These are phyloP conservation scores for Hydropsyche tenuis DNA, from an alignment of 1,140 invertebrate genomes.

Conservation along the genomic window DNA sequence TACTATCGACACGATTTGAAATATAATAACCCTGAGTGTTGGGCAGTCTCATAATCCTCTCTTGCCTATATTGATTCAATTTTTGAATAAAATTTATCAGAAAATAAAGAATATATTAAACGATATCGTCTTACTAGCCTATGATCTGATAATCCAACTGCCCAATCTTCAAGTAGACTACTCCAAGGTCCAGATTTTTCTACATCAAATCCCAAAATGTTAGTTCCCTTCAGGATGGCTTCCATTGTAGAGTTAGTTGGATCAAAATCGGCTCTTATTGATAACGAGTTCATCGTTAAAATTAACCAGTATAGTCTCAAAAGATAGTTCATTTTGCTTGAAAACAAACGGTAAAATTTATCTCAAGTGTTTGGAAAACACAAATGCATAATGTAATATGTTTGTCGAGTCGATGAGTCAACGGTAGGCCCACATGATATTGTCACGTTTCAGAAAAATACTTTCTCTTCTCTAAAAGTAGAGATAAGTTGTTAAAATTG, in stretches of 20 bases:
- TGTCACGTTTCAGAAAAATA: constrained; percentile 32
- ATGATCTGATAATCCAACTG: constrained; percentile 49
- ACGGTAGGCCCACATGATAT: constrained; percentile 19
- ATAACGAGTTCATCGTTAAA: neutral
- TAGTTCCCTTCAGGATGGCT: neutral
- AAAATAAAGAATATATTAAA: constrained; percentile 12
- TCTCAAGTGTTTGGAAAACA: neutral
- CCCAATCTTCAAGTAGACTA: constrained; percentile 58
- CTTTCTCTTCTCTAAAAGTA: constrained; percentile 25
- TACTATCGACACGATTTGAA: constrained; percentile 55
- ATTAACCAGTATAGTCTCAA: neutral
- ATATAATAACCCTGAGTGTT: constrained; percentile 59
- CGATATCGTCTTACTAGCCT: constrained; percentile 34
- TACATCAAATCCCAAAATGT: constrained; percentile 43
- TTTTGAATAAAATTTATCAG: neutral
- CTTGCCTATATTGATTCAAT: constrained; percentile 47
- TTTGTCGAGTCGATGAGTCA: constrained; percentile 27
- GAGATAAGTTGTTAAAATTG: too few relatives aligned
- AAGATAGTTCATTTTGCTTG: neutral
- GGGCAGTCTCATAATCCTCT: constrained; percentile 57
- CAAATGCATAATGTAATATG: too few relatives aligned
- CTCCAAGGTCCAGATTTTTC: constrained; percentile 53
- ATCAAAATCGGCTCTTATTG: neutral
- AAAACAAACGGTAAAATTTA: neutral
- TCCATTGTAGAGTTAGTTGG: neutral